Evolutionary conservation across 2,888 invertebrate species (phyloP).

Genomic region (Polymixis flavicincta): DNA sequence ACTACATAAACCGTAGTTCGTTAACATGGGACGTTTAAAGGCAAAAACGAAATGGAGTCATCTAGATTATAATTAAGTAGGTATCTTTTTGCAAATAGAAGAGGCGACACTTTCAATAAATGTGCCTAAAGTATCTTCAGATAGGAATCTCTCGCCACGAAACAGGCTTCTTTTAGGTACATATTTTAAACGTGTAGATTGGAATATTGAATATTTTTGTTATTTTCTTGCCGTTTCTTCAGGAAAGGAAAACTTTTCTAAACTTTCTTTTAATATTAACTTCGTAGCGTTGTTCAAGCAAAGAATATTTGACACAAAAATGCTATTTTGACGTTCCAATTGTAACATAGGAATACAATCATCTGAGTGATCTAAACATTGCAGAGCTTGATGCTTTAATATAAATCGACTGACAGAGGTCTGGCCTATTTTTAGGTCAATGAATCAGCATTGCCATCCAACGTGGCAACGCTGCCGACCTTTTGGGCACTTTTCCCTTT

Average conservation of each 20-base stretch:
- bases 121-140: constrained; percentile 19
- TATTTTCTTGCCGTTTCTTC: background rate
- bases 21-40: constrained; percentile 38
- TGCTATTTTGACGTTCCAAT: background rate
- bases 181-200: constrained; percentile 11
- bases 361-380: too few species aligned
- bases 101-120: constrained; percentile 17
- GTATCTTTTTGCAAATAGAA: constrained; percentile 21
- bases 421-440: too few species aligned
- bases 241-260: background rate
- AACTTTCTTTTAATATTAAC: constrained; percentile 19
- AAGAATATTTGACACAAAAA: background rate
- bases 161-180: background rate
- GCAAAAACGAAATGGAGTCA: constrained; percentile 47
- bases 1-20: constrained; percentile 56
- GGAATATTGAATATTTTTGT: constrained; percentile 3
- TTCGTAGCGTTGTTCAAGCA: background rate
- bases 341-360: background rate
- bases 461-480: too few species aligned
- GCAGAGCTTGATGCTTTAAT: too few species aligned
- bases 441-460: too few species aligned
- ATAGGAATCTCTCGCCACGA: constrained; percentile 25
- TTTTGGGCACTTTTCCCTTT: too few species aligned
- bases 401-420: too few species aligned
- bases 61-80: constrained; percentile 39